Evolutionary conservation across 2,113 vertebrate genomes (phyloP), one percentile per base, ranked within the genome.

Genomic region (Ascaphus truei): DNA sequence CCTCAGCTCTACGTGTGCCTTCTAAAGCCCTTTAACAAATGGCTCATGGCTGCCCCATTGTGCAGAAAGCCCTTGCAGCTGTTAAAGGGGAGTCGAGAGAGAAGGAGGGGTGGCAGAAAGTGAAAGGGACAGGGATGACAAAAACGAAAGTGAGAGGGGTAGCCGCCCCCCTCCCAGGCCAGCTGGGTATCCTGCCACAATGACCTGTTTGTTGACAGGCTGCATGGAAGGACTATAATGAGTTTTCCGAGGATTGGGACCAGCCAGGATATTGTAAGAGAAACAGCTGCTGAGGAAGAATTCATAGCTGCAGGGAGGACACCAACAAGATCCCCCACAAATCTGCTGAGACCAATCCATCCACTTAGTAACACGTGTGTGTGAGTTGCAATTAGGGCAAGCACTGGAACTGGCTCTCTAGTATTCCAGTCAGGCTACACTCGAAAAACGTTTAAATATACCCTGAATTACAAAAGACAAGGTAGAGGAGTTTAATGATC

Each of bases 61-160:
- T 71, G 23, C 26, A 16, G 37, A 47, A 45, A 71, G 50, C 58
- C 41, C 33, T 61, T 48, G 50, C 89, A 90, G 88, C 86, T 90
- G 88, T 83, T 84, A 37, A 2, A 34, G 72, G 73, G 72, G 45
- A 59, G 57, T 31, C 31, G 59, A 34, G 3, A 57, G 15, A 34
- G 53, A 36, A 34, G 39, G 65, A 45, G 23, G 22, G 27, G 41
- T 7, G 34, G 3, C 2, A 1, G 0, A 68, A 62, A 62, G 60
- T 50, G 53, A 39, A 71, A 72, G 51, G 33, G 58, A 23, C 15
- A 31, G 31, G 31, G 63, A 67, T 41, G 41, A 62, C n/a, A 65
- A 72, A 72, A 68, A 45, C 56, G 25, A 59, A 72, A 63, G 33
- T 4, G 7, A 53, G 47, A 10, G 16, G 37, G 48, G 37, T 12